A percentile compares a stretch with the other conserved stretches of the same genome.
Conservation (phyloP, 2,888 invertebrate species). For the Odontocolon sp. region DNA sequence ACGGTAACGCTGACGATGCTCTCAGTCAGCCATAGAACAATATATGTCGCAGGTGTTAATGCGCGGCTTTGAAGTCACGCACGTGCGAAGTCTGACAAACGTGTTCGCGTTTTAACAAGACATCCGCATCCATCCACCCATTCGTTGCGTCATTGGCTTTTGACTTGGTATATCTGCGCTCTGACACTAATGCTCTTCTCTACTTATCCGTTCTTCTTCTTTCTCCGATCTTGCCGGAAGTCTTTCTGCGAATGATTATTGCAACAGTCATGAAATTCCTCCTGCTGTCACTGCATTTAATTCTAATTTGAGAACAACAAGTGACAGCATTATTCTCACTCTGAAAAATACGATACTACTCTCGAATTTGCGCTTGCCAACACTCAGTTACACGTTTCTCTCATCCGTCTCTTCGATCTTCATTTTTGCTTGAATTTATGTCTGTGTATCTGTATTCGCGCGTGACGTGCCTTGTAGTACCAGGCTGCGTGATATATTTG, state of each 20-base stretch:
- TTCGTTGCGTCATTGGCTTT: slow-evolving; percentile 2
- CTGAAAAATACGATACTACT: too few relatives aligned
- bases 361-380: too few relatives aligned
- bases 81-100: slow-evolving; percentile 2
- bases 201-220: not conserved
- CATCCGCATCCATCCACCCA: not conserved
- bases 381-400: too few relatives aligned
- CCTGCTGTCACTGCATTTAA: not conserved
- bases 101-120: slow-evolving; percentile 10
- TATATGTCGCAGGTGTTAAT: slow-evolving; percentile 12
- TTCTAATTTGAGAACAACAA: too few relatives aligned
- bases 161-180: not conserved
- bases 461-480: not conserved
- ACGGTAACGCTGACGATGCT: too few relatives aligned
- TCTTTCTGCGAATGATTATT: not conserved
- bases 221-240: not conserved
- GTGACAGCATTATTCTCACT: too few relatives aligned
- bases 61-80: slow-evolving; percentile 3
- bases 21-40: not conserved
- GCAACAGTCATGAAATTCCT: not conserved
- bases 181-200: slow-evolving; percentile 1
- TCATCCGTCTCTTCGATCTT: too few relatives aligned
- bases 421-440: not conserved
- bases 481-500: slow-evolving; percentile 13
- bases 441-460: not conserved